Percentiles rank a stretch among this genome's conserved stretches.
Conservation (phyloP, 2,888 invertebrate species). For the Oxycera nigricornis region DNA sequence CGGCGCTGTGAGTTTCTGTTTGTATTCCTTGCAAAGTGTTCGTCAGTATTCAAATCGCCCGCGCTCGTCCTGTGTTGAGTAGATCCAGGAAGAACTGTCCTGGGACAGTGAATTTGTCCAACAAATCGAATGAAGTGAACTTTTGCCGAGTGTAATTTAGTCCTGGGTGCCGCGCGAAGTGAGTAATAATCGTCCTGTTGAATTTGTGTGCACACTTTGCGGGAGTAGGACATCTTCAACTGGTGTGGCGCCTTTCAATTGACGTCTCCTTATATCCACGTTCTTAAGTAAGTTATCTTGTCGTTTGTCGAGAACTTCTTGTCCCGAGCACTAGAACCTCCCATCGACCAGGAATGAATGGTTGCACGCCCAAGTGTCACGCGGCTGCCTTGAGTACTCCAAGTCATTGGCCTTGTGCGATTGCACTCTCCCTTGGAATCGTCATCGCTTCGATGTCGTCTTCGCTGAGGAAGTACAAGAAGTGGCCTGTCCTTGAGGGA, state of each 20-base stretch:
- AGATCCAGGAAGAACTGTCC: not conserved
- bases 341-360: not conserved
- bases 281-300: conserved; percentile 17
- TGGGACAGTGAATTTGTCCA: too few species aligned
- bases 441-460: not conserved
- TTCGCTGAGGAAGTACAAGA: not conserved
- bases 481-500: not conserved
- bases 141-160: too few species aligned
- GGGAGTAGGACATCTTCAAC: too few species aligned
- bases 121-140: too few species aligned
- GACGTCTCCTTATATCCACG: not conserved
- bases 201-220: too few species aligned
- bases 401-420: conserved; percentile 17
- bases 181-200: too few species aligned
- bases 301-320: not conserved
- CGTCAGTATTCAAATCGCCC: not conserved
- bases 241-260: not conserved
- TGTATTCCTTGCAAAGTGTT: not conserved
- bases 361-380: not conserved
- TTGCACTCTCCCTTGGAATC: not conserved
- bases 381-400: conserved; percentile 10
- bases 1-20: not conserved
- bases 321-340: not conserved
- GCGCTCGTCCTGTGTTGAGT: not conserved
- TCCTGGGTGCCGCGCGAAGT: not conserved